Percentiles rank a stretch among this genome's conserved stretches.
Evolutionary conservation across 2,113 vertebrate genomes (phyloP).

Genomic region (Pterocles orientalis): DNA sequence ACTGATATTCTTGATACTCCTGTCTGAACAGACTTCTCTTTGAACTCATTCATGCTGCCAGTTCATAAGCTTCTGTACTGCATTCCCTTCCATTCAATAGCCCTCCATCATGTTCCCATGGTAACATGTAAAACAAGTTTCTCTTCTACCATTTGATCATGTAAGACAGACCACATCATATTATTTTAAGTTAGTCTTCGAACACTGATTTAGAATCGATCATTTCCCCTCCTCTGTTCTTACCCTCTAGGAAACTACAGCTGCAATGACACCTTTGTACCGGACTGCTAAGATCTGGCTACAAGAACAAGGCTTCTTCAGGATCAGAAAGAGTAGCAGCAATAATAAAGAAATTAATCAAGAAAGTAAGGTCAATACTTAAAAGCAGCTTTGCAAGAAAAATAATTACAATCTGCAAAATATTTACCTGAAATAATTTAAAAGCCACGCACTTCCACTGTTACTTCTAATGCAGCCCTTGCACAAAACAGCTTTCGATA

Average conservation of each 20-base stretch:
- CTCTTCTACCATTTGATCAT: not conserved
- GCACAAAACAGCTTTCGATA: not conserved
- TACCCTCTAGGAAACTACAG: not conserved
- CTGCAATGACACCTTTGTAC: not conserved
- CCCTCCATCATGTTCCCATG: not conserved
- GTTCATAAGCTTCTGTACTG: not conserved
- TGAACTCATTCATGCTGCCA: not conserved
- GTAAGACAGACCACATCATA: not conserved
- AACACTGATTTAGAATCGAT: not conserved
- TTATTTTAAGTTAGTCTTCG: not conserved
- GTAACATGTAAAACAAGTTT: not conserved
- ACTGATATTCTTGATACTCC: not conserved
- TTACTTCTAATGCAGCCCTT: not conserved
- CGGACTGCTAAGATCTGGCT: not conserved
- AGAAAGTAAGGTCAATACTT: not conserved
- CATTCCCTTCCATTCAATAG: not conserved
- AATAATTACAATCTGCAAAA: not conserved
- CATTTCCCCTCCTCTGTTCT: not conserved
- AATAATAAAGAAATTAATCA: not conserved
- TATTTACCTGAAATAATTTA: not conserved
- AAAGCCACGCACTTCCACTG: not conserved
- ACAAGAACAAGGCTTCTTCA: not conserved
- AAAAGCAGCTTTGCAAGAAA: not conserved
- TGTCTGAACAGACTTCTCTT: constrained; percentile 3
- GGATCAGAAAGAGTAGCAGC: not conserved